Evolutionary conservation across 2,888 invertebrate species (phyloP).

Genomic region (Metallyticus violacea): DNA sequence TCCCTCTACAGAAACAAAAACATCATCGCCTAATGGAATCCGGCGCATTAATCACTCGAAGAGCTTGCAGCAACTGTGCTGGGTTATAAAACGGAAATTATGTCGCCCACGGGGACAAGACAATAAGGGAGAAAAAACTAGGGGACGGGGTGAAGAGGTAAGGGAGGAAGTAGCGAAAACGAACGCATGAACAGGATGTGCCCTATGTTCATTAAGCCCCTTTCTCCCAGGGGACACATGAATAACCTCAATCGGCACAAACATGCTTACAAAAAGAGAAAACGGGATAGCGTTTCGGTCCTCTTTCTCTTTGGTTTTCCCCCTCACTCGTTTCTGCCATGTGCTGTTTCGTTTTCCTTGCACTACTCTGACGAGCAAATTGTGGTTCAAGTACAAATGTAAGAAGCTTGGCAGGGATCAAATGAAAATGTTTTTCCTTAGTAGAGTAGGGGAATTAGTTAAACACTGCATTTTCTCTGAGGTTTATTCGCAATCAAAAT

Average conservation of each 20-base stretch:
- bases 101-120: slow-evolving; percentile 46
- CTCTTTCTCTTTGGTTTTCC: background rate
- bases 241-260: slow-evolving; percentile 34
- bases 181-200: slow-evolving; percentile 28
- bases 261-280: slow-evolving; percentile 11
- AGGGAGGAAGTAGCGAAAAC: slow-evolving; percentile 1
- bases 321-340: background rate
- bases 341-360: no score
- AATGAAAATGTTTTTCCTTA: no score
- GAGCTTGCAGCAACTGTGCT: slow-evolving; percentile 38
- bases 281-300: background rate
- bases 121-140: slow-evolving; percentile 38
- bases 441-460: no score
- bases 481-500: no score
- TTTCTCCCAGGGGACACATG: slow-evolving; percentile 32
- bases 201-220: slow-evolving; percentile 34
- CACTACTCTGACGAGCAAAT: background rate
- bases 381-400: background rate
- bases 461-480: no score
- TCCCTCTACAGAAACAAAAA: slow-evolving; percentile 41
- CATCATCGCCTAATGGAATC: slow-evolving; percentile 48
- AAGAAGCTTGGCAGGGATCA: background rate
- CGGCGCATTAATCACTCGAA: slow-evolving; percentile 46
- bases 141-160: slow-evolving; percentile 38
- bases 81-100: slow-evolving; percentile 49